Evolutionary conservation across 2,113 vertebrate species (phyloP).

Genomic region (Verasper variegatus): DNA sequence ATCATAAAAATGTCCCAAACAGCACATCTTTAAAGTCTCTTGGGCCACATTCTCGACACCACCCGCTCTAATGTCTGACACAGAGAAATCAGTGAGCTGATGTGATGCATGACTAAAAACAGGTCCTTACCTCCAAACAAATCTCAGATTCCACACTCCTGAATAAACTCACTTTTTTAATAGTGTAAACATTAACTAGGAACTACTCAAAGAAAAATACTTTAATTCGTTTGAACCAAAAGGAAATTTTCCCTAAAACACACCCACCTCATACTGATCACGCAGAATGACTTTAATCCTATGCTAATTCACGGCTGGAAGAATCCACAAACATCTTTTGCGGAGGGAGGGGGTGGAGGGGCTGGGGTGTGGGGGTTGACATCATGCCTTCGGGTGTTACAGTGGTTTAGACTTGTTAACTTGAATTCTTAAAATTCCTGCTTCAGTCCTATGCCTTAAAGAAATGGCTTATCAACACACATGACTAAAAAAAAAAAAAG

Average conservation of each 20-base stretch:
- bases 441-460: conserved; percentile 57
- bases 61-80: conserved; percentile 13
- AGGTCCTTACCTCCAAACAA: background rate
- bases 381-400: conserved; percentile 67
- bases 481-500: conserved; percentile 63
- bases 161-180: conserved; percentile 1
- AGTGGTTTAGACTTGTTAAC: conserved; percentile 79
- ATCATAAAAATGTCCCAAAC: conserved; percentile 17
- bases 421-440: conserved; percentile 76
- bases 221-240: background rate
- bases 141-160: background rate
- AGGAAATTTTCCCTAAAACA: background rate
- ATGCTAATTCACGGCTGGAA: conserved; percentile 12
- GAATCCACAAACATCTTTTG: conserved; percentile 11
- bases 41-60: conserved; percentile 8
- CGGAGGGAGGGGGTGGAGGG: background rate
- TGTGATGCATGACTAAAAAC: background rate
- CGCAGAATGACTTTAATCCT: background rate
- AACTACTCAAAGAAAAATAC: background rate
- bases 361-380: conserved; percentile 15
- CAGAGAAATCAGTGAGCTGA: conserved; percentile 2
- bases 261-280: background rate
- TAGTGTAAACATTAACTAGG: background rate
- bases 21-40: conserved; percentile 12
- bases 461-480: conserved; percentile 74